phyloP scores from a whole-genome alignment of 2,113 vertebrate species.

The Morone saxatilis region DNA sequence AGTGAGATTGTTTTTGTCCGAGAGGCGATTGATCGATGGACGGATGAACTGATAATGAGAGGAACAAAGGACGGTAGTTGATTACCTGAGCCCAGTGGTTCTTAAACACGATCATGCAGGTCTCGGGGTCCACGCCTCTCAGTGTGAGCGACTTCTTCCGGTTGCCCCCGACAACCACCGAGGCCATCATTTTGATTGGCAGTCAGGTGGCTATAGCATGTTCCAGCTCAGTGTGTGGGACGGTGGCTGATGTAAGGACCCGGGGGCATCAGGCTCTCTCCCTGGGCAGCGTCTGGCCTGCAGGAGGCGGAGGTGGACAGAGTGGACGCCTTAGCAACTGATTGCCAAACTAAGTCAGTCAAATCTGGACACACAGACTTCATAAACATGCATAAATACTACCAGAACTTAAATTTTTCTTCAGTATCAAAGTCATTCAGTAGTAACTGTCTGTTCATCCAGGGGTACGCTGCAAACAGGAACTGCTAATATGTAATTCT shows the following conservation, averaged over 20 bases:
- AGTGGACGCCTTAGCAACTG: neutral
- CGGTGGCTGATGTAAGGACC: neutral
- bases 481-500: too few relatives aligned
- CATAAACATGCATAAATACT: too few relatives aligned
- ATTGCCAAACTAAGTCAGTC: too few relatives aligned
- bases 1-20: neutral
- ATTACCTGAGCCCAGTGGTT: slow-evolving; percentile 94
- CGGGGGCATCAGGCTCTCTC: slow-evolving; percentile 27
- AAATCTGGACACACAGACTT: too few relatives aligned
- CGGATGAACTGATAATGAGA: too few relatives aligned
- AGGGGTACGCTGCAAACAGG: too few relatives aligned
- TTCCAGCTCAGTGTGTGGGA: neutral
- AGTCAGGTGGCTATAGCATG: slow-evolving; percentile 70
- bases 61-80: neutral
- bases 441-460: too few relatives aligned
- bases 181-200: slow-evolving; percentile 87
- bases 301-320: neutral
- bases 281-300: slow-evolving; percentile 33
- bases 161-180: slow-evolving; percentile 83
- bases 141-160: slow-evolving; percentile 88
- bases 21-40: neutral
- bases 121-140: slow-evolving; percentile 95
- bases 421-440: too few relatives aligned
- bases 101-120: slow-evolving; percentile 98
- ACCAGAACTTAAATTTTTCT: too few relatives aligned